Base-by-base conservation (phyloP, 2,797 vertebrate genomes). In the Euphonia xanthogaster region DNA sequence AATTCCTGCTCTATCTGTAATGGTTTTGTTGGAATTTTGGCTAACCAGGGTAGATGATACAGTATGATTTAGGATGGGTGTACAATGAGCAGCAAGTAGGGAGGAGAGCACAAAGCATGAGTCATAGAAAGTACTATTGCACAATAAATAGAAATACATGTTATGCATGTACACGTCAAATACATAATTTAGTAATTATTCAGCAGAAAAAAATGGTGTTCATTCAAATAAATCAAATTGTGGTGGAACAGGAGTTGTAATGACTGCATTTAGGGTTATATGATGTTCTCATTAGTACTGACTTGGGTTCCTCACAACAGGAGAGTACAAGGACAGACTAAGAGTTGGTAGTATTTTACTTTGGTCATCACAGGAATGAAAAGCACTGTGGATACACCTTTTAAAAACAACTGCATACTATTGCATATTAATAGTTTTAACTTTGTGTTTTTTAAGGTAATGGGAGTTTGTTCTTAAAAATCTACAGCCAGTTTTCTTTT, bases 101-200 rank as follows among this genome's bases (percentile, higher is more conserved):
- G 88, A 91, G 45, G 0, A 57, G 27, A 88, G 31, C 31, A 54
- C 23, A 23, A 76, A 88, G 62, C 17, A n/a, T 12, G 8, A 94
- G 22, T 78, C 44, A 73, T 24, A 75, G 44, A 8, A 90, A 70
- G 39, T 62, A 78, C 50, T 60, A 45, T 9, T 7, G 5, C 24
- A 44, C 45, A 94, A 89, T 93, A 95, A 96, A 94, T 90, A 96
- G 27, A 82, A 92, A 95, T 91, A 96, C 95, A 73, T 92, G 85
- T 13, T 57, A 61, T 51, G 42, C n/a, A 58, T 50, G 21, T 75
- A 45, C 12, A 65, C 33, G n/a, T 72, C 40, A 62, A 48, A 57
- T 37, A 42, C 14, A 33, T 27, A 21, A 86, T 57, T 82, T 68
- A 63, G 42, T 78, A 84, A 84, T 75, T 82, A 90, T 65, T 94